Evolutionary conservation across 2,888 invertebrate genomes (phyloP).

Genomic region (Leucoma salicis): DNA sequence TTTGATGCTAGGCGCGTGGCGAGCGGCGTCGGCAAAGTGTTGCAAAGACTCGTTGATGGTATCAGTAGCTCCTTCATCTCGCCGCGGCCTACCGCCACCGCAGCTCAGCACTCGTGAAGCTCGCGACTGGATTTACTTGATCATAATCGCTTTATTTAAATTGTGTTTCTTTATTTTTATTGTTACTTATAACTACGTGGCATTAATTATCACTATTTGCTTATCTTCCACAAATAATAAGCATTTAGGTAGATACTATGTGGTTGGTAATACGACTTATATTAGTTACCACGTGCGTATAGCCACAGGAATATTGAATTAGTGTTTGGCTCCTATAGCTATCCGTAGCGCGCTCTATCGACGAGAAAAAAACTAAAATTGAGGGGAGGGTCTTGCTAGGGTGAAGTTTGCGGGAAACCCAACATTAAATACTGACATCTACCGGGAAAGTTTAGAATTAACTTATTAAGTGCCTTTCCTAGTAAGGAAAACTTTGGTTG

Average conservation of each 20-base stretch:
- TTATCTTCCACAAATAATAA: too few species aligned
- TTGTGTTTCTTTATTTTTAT: slow-evolving; percentile 56
- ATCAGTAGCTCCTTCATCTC: slow-evolving; percentile 66
- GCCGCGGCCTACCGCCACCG: slow-evolving; percentile 53
- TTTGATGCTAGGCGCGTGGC: slow-evolving; percentile 68
- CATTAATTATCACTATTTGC: slow-evolving; percentile 9
- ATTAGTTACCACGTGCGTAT: too few species aligned
- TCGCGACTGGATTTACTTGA: slow-evolving; percentile 53
- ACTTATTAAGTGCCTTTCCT: slow-evolving; percentile 31
- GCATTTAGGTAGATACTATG: too few species aligned
- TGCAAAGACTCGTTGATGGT: slow-evolving; percentile 62
- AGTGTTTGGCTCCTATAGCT: slow-evolving; percentile 3
- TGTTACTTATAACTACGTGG: slow-evolving; percentile 35
- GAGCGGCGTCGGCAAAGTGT: slow-evolving; percentile 59
- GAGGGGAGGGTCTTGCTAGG: slow-evolving; percentile 37
- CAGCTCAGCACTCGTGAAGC: slow-evolving; percentile 44
- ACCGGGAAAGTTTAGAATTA: slow-evolving; percentile 60
- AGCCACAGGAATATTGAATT: too few species aligned
- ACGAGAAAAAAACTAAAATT: slow-evolving; percentile 40
- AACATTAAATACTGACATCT: slow-evolving; percentile 61
- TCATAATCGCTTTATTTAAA: slow-evolving; percentile 61
- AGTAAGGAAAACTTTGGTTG: slow-evolving; percentile 20
- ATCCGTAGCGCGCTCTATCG: slow-evolving; percentile 66
- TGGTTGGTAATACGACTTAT: too few species aligned
- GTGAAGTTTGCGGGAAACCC: slow-evolving; percentile 27